These are phyloP conservation scores for Dorcus parallelipipedus DNA, from an alignment of 2,888 invertebrate genomes.

Conservation along the genomic window DNA sequence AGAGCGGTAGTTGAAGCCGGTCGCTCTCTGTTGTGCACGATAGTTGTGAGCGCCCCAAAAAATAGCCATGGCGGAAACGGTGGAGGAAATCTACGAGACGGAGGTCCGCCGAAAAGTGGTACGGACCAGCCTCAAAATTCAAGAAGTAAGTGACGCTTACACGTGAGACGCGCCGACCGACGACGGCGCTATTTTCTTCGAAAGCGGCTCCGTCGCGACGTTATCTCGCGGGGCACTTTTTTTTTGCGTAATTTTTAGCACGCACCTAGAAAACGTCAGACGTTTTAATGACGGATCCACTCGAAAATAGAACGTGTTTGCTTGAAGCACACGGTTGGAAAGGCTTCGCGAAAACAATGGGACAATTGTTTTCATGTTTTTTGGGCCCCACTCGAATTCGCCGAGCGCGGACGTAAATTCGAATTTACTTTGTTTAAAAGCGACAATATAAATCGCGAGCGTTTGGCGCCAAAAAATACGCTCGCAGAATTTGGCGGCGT, in stretches of 20 bases:
- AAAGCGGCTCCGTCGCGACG: background rate
- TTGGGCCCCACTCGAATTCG: too few species aligned
- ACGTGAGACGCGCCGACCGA: background rate
- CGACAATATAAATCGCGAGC: too few species aligned
- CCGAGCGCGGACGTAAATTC: too few species aligned
- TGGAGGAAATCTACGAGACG: conserved; percentile 59
- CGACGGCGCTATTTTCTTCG: background rate
- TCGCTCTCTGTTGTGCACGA: conserved; percentile 8
- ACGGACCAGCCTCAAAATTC: conserved; percentile 67
- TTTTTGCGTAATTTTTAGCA: background rate
- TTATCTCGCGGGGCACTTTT: background rate
- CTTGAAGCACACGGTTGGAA: background rate
- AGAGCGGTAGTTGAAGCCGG: conserved; percentile 6
- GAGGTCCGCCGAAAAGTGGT: conserved; percentile 68
- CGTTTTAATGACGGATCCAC: background rate
- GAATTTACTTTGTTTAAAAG: too few species aligned
- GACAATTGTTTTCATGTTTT: too few species aligned
- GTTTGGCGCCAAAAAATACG: too few species aligned
- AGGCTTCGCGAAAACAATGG: too few species aligned
- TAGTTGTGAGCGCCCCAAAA: background rate
- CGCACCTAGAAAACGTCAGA: background rate
- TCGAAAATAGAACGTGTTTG: background rate
- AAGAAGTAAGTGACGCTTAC: conserved; percentile 59
- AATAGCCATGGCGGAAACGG: conserved; percentile 53
- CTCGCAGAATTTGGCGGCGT: too few species aligned